Evolutionary conservation across 2,888 invertebrate species (phyloP).

Genomic region (Eupithecia dodoneata): DNA sequence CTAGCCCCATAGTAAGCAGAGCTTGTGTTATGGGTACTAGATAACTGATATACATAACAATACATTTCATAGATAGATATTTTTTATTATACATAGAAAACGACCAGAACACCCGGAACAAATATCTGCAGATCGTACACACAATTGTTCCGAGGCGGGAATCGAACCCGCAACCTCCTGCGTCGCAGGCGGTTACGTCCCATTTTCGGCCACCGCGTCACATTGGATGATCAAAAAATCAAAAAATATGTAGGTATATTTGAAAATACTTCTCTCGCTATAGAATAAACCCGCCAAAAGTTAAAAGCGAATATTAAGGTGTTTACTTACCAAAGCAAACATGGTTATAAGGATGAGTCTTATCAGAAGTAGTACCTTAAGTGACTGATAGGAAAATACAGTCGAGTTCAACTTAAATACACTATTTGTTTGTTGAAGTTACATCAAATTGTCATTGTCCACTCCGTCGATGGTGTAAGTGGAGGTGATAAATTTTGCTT

Average conservation of each 20-base stretch:
- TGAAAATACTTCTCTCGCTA: neutral
- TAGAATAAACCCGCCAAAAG: neutral
- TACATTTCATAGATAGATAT: no score
- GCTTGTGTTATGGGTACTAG: no score
- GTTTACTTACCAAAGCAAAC: slow-evolving; percentile 67
- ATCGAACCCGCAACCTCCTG: no score
- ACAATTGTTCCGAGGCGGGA: no score
- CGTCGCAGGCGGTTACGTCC: no score
- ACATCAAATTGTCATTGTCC: slow-evolving; percentile 58
- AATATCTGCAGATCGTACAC: no score
- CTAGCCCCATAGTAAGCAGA: no score
- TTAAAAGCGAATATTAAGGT: neutral
- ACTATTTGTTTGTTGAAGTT: slow-evolving; percentile 66
- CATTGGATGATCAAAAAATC: neutral
- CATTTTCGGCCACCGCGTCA: no score
- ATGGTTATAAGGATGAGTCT: slow-evolving; percentile 50
- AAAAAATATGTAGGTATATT: neutral
- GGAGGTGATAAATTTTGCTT: slow-evolving; percentile 67
- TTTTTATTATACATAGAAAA: no score
- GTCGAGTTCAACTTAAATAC: slow-evolving; percentile 69
- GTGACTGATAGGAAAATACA: slow-evolving; percentile 55
- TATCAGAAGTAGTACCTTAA: slow-evolving; percentile 39
- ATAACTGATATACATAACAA: no score
- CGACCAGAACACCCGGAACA: no score
- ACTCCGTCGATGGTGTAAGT: slow-evolving; percentile 55